A percentile compares a stretch with the other conserved stretches of the same genome.
These are phyloP conservation scores for Melospiza georgiana DNA, from an alignment of 2,113 vertebrate species.

Conservation along the genomic window DNA sequence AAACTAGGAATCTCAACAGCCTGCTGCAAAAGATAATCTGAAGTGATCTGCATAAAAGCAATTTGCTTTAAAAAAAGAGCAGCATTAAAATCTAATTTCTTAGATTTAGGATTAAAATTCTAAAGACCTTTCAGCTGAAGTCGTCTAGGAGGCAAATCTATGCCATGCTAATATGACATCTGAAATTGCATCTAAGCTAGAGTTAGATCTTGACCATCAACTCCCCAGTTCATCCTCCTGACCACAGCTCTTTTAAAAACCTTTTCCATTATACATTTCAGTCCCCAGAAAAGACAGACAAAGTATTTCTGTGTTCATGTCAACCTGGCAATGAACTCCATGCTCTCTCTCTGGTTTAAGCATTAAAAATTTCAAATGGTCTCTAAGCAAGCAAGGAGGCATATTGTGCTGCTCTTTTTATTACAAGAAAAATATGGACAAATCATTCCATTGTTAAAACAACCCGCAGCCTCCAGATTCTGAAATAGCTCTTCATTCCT, in stretches of 20 bases:
- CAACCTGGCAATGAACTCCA: background rate
- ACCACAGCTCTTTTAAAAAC: background rate
- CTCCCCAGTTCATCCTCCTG: background rate
- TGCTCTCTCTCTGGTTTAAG: background rate
- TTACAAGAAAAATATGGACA: background rate
- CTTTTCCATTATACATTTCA: background rate
- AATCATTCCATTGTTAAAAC: slow-evolving; percentile 11
- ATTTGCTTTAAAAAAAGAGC: background rate
- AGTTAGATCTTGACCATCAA: background rate
- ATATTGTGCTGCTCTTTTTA: background rate
- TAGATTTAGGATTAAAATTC: background rate
- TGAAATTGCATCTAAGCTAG: background rate
- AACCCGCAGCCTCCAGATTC: background rate
- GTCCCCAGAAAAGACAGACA: background rate
- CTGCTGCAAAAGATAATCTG: background rate
- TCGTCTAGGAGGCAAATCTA: background rate
- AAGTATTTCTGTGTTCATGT: background rate
- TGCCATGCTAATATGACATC: background rate
- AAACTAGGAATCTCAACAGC: background rate
- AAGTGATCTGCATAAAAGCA: background rate
- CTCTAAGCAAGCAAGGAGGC: background rate
- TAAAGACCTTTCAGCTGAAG: background rate
- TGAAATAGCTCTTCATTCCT: slow-evolving; percentile 34
- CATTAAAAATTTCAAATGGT: slow-evolving; percentile 13
- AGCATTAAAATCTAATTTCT: background rate